phyloP scores from a whole-genome alignment of 2,113 vertebrate genomes.

The Epinephelus moara region DNA sequence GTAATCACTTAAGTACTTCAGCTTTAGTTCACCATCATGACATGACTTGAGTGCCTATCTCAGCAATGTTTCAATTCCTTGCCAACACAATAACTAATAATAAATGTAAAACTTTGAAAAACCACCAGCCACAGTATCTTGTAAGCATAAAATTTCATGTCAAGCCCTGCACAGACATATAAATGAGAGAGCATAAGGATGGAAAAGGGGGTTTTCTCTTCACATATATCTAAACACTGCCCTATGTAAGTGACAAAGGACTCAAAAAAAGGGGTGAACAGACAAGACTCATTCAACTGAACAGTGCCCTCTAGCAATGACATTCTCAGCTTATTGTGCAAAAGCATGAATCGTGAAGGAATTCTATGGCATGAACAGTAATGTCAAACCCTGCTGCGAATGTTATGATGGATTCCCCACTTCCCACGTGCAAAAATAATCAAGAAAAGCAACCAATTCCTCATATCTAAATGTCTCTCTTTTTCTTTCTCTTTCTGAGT shows the following conservation, averaged over 20 bases:
- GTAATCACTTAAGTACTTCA: too few species aligned
- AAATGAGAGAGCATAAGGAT: too few species aligned
- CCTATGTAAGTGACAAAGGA: background rate
- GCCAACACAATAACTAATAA: too few species aligned
- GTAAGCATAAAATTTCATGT: too few species aligned
- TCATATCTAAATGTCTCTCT: slow-evolving; percentile 42
- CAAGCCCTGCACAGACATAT: too few species aligned
- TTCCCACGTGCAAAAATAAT: slow-evolving; percentile 56
- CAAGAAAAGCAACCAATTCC: slow-evolving; percentile 53
- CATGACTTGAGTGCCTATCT: too few species aligned
- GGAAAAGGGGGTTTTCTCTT: too few species aligned
- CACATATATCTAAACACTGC: too few species aligned
- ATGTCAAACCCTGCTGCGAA: slow-evolving; percentile 27
- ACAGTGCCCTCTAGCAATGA: slow-evolving; percentile 23
- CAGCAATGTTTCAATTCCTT: too few species aligned
- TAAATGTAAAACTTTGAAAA: too few species aligned
- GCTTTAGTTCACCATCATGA: too few species aligned
- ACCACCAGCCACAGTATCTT: too few species aligned
- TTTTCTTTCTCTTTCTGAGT: slow-evolving; percentile 8
- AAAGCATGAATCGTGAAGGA: background rate
- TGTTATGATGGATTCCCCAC: slow-evolving; percentile 14
- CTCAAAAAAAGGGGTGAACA: background rate
- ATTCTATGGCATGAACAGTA: background rate
- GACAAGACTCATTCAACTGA: slow-evolving; percentile 16
- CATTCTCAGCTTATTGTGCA: background rate